Evolutionary conservation across 2,113 vertebrate species (phyloP), one percentile per base, ranked within the genome.

Genomic region (Sarotherodon lohbergeri): DNA sequence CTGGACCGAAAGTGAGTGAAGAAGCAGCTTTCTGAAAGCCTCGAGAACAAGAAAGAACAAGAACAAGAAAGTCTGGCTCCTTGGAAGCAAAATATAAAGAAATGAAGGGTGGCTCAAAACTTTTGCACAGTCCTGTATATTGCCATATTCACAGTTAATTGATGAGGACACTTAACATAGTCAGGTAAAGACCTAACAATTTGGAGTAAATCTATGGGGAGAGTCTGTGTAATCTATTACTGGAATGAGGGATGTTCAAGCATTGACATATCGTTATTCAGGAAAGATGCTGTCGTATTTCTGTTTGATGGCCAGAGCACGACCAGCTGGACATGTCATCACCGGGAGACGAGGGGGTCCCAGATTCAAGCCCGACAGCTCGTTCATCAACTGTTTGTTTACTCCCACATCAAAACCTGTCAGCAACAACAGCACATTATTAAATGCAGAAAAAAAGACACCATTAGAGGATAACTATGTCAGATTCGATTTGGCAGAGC

Each of bases 291-390:
- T 94, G 79, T 80, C 76, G 55, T 98, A 94, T 89, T 97, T 98
- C 86, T 95, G 89, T 59, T 88, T 92, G 11, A 97, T 96, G 68
- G 91, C 56, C 59, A 16, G 2, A 1, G 94, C 94, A 11, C 88
- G 90, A 6, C 88, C 93, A 5, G 34, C n/a, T 5, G 96, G 94
- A 86, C 97, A 97, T 0, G 41, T 93, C 84, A 93, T 91, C 82
- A 99, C 87, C 0, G 99, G 99, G 66, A 97, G 96, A 10, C 98
- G 97, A 4, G 98, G 98, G 5, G 98, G 98, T n/a, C 99, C 99
- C 94, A 99, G 96, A 6, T 91, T 79, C 92, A 99, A 93, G 61
- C 98, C 98, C 4, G 99, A 99, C 86, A 98, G 79, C 50, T 96
- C 90, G 2, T 84, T 96, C 98, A 99, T 98, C 87, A 99, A 88